phyloP scores from a whole-genome alignment of 2,888 invertebrate species.

The Arctia plantaginis region DNA sequence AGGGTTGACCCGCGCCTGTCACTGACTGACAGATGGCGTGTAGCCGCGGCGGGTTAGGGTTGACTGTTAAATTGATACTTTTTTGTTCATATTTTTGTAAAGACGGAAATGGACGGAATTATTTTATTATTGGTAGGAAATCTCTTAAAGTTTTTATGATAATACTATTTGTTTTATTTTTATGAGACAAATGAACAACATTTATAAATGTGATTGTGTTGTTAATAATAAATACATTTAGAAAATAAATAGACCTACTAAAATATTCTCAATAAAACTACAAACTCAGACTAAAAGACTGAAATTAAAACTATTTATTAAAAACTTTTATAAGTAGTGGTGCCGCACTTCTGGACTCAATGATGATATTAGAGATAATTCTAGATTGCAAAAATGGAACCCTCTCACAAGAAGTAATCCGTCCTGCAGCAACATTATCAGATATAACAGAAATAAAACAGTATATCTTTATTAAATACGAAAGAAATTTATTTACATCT shows the following conservation, averaged over 20 bases:
- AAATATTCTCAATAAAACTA: not conserved
- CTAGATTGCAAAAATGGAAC: not conserved
- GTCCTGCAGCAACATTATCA: too few species aligned
- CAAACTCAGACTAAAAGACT: too few species aligned
- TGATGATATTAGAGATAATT: not conserved
- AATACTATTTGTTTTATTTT: conserved; percentile 11
- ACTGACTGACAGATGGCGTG: conserved; percentile 69
- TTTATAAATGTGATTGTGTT: not conserved
- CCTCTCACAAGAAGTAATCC: too few species aligned
- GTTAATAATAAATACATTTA: not conserved
- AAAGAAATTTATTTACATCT: not conserved
- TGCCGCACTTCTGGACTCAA: too few species aligned
- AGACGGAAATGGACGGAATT: conserved; percentile 44
- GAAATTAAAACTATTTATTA: too few species aligned
- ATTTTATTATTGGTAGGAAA: conserved; percentile 31
- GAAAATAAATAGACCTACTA: not conserved
- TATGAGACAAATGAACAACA: not conserved
- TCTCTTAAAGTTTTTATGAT: conserved; percentile 6
- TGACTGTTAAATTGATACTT: conserved; percentile 48
- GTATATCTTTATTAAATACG: too few species aligned
- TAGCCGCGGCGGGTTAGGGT: conserved; percentile 55
- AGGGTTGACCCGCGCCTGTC: conserved; percentile 56
- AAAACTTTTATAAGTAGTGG: too few species aligned
- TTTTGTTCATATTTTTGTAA: conserved; percentile 34
- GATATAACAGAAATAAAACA: too few species aligned